phyloP scores from a whole-genome alignment of 1,140 invertebrate species.

The Cyphomyrmex costatus region DNA sequence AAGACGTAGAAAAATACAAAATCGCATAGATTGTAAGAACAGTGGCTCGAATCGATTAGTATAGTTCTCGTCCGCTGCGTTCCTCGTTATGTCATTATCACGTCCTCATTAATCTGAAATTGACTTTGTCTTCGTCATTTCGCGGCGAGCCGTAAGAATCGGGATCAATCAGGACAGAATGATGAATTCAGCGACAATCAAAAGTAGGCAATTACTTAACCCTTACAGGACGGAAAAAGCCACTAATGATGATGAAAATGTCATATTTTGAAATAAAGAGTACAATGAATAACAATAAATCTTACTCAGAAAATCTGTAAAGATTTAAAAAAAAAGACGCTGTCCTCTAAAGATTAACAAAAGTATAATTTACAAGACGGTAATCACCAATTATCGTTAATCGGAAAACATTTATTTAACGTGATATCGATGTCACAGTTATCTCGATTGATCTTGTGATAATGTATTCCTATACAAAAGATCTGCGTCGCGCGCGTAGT shows the following conservation, averaged over 20 bases:
- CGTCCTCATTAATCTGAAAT: not conserved
- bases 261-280: too few species aligned
- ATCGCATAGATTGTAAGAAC: conserved; percentile 66
- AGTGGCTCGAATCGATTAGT: conserved; percentile 11
- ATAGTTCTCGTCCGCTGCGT: not conserved
- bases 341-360: too few species aligned
- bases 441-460: conserved; percentile 19
- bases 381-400: not conserved
- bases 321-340: too few species aligned
- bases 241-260: too few species aligned
- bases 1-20: conserved; percentile 74
- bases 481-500: not conserved
- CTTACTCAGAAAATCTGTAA: too few species aligned
- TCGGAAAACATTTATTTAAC: not conserved
- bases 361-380: not conserved
- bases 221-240: too few species aligned
- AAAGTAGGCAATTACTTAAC: not conserved
- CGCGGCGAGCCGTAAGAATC: not conserved
- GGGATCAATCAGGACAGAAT: not conserved
- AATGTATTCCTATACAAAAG: not conserved
- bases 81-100: conserved; percentile 18
- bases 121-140: conserved; percentile 8
- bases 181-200: not conserved
- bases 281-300: too few species aligned
- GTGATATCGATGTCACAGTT: not conserved